Conservation (phyloP, 2,888 invertebrate species). For the Rotaria magnacalcarata region DNA sequence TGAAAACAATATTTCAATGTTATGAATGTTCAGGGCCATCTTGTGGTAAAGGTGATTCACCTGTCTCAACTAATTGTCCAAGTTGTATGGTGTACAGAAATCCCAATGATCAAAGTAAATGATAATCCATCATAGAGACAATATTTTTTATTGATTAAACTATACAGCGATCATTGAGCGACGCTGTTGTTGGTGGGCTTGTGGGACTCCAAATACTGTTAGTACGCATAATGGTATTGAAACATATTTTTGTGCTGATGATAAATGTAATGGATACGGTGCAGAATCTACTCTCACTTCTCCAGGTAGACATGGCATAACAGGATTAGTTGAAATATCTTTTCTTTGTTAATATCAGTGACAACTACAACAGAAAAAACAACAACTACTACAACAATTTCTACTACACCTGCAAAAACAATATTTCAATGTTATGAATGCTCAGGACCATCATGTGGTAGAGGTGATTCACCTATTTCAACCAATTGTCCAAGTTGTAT, state of each 20-base stretch:
- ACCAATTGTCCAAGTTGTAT: neutral
- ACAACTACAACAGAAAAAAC: neutral
- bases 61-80: neutral
- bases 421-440: neutral
- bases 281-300: neutral
- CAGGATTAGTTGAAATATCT: too few relatives aligned
- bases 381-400: neutral
- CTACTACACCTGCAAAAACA: neutral
- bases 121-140: neutral
- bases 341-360: neutral
- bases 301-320: neutral
- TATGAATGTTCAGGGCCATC: neutral
- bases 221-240: neutral
- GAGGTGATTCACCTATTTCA: neutral
- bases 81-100: slow-evolving; percentile 8
- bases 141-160: too few relatives aligned
- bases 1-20: neutral
- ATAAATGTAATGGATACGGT: neutral
- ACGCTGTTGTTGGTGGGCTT: neutral
- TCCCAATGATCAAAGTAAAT: neutral
- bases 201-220: neutral
- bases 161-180: neutral
- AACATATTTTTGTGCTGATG: neutral
- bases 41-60: neutral
- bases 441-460: neutral